Conservation (phyloP, 2,888 invertebrate species). For the Ditylenchus weischeri region DNA sequence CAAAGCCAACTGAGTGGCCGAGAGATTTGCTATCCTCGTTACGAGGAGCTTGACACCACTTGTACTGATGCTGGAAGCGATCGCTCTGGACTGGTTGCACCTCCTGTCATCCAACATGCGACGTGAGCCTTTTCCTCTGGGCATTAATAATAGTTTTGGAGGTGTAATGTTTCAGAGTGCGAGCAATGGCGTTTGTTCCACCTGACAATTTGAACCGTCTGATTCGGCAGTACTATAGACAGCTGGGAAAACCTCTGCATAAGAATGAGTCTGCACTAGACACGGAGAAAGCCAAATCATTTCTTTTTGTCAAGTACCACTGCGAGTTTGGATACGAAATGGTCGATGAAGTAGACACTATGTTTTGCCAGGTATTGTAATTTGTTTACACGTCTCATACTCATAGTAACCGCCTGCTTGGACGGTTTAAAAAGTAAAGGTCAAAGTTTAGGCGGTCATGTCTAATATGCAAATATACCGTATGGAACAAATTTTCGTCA, state of each 20-base stretch:
- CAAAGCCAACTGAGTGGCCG: conserved; percentile 45
- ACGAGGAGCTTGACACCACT: conserved; percentile 53
- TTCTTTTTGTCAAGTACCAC: conserved; percentile 57
- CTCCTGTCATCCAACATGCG: conserved; percentile 54
- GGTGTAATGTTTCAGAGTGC: conserved; percentile 43
- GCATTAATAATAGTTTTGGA: background rate
- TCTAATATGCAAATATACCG: no score
- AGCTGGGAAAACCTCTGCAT: conserved; percentile 36
- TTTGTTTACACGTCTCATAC: no score
- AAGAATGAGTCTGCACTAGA: conserved; percentile 22
- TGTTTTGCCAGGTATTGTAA: conserved; percentile 46
- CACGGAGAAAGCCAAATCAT: conserved; percentile 35
- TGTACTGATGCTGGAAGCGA: conserved; percentile 52
- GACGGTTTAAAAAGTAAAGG: no score
- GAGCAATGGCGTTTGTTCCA: conserved; percentile 58
- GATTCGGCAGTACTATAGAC: conserved; percentile 56
- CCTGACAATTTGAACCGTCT: conserved; percentile 55
- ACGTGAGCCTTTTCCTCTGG: conserved; percentile 40
- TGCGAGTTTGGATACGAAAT: conserved; percentile 57
- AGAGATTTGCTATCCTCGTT: conserved; percentile 54
- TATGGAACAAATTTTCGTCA: no score
- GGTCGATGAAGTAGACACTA: conserved; percentile 56
- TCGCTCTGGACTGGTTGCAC: conserved; percentile 47
- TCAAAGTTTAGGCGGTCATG: no score
- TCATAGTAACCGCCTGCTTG: no score